Base-by-base conservation (phyloP, 2,888 invertebrate species). In the Leucozona laternaria region DNA sequence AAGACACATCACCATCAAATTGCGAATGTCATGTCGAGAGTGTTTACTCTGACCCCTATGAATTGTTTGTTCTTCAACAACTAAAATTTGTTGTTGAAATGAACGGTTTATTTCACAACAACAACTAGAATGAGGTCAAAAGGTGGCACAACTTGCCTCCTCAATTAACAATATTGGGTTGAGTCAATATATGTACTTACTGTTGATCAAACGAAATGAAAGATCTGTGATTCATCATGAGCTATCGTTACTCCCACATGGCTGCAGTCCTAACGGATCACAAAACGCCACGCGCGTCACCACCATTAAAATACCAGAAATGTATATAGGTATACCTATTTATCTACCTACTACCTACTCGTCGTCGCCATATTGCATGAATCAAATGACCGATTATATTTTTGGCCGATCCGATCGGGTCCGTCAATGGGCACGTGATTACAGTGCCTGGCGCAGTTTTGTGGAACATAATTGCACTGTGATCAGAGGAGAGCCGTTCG, bases 21-120 rank as follows among this genome's bases (percentile, higher is more conserved):
- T 75, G 80, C 78, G 72, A 15, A 37, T 78, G 50, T 80, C 80
- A 10, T 31, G n/a, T 37, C 34, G 45, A 34, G 34, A 72, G 77
- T 86, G 81, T 86, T 81, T 86, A 81, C 62, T 81, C 31, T 86
- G 85, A 85, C 85, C 85, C 73, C 68, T 64, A 78, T 78, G 70
- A 34, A 64, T 86, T 86, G 81, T 86, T 66, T 86, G 85, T 78
- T 86, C 81, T 78, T 81, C 85, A 86, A 86, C 81, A 86, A 86
- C 81, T 86, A 70, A 86, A 78, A 81, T 81, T 86, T 73, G 22
- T 20, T 86, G 81, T 81, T 73, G 85, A 81, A 81, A 81, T 78
- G 68, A 57, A 78, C 76, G 72, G 62, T 78, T 25, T 48, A 15
- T 48, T 48, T 25, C 20, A 34, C 15, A 31, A n/a, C 20, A 57